phyloP scores from a whole-genome alignment of 2,797 vertebrate genomes.

The Dicrostonyx torquatus region DNA sequence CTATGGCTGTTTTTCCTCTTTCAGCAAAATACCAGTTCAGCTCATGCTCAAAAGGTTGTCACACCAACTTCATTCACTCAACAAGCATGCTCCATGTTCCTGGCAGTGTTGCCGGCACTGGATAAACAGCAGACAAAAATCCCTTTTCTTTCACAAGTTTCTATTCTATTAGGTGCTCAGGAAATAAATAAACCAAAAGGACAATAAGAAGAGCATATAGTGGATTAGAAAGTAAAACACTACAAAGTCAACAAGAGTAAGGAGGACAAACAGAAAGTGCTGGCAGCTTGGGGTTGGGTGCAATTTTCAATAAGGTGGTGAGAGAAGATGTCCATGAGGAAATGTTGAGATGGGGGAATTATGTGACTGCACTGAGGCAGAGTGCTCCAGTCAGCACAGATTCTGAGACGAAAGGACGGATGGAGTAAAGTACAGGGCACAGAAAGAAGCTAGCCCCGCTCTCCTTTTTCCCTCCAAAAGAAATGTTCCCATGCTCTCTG shows the following conservation, averaged over 20 bases:
- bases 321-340: neutral
- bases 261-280: neutral
- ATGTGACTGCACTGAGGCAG: neutral
- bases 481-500: neutral
- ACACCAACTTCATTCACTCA: neutral
- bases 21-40: neutral
- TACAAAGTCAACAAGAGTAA: neutral
- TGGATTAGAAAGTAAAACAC: neutral
- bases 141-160: neutral
- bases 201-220: neutral
- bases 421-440: neutral
- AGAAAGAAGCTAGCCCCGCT: neutral
- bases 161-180: neutral
- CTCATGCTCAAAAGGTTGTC: neutral
- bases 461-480: neutral
- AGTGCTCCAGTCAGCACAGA: neutral
- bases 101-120: neutral
- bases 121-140: neutral
- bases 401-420: neutral
- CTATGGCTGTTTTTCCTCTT: neutral
- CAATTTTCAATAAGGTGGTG: slow-evolving; percentile 22
- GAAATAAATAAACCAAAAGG: neutral
- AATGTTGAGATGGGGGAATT: neutral
- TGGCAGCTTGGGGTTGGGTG: neutral
- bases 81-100: neutral